Percentiles rank a stretch among this genome's conserved stretches.
These are phyloP conservation scores for Synergus japonicus DNA, from an alignment of 2,888 invertebrate genomes.

Conservation along the genomic window DNA sequence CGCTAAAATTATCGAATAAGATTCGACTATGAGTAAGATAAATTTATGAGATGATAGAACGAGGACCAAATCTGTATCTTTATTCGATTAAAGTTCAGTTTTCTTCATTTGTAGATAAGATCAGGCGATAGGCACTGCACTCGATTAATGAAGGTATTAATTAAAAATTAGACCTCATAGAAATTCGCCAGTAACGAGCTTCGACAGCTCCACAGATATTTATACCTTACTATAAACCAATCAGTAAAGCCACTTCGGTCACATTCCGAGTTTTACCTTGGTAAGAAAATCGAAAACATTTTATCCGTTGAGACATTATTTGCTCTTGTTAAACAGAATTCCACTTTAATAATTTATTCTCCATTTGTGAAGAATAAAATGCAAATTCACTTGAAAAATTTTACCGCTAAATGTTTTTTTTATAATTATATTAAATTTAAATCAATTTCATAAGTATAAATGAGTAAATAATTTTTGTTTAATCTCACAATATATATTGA, in stretches of 20 bases:
- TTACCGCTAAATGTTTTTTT: background rate
- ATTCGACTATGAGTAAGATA: background rate
- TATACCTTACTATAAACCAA: conserved; percentile 28
- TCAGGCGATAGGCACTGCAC: background rate
- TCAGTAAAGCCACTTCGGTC: conserved; percentile 1
- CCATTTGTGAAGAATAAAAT: background rate
- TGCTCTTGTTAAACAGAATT: conserved; percentile 35
- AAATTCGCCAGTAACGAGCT: conserved; percentile 22
- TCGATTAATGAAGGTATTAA: conserved; percentile 22
- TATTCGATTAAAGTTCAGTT: conserved; percentile 26
- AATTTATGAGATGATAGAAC: conserved; percentile 21
- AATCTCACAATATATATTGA: too few species aligned
- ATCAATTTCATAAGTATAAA: background rate
- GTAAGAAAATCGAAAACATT: conserved; percentile 36
- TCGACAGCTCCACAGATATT: background rate
- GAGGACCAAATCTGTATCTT: background rate
- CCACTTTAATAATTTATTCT: conserved; percentile 23
- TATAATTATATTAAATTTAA: background rate
- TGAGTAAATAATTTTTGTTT: too few species aligned
- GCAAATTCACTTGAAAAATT: background rate
- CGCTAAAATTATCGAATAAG: conserved; percentile 20
- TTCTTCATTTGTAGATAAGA: conserved; percentile 14
- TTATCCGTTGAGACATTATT: conserved; percentile 36
- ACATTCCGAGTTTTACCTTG: conserved; percentile 29
- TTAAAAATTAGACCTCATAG: conserved; percentile 25